phyloP scores from a whole-genome alignment of 37 sponge, comb jelly and placozoan genomes.

The Lycopodina hypogea region DNA sequence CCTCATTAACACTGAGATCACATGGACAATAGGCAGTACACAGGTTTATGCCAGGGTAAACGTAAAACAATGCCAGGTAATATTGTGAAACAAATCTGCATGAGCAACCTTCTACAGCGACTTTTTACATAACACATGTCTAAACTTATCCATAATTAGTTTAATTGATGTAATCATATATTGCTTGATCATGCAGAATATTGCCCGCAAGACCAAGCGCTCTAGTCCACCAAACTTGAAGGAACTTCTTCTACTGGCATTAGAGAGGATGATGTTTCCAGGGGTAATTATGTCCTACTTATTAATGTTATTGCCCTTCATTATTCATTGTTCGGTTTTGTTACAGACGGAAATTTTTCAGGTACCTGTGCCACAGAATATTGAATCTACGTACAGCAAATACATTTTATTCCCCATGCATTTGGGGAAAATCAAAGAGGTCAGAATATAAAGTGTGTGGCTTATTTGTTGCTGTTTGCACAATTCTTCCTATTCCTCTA shows the following conservation, averaged over 20 bases:
- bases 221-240: slow-evolving; percentile 69
- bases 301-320: too few species aligned
- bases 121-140: too few species aligned
- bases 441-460: neutral
- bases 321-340: neutral
- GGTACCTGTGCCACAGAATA: slow-evolving; percentile 68
- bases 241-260: slow-evolving; percentile 75
- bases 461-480: too few species aligned
- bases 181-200: slow-evolving; percentile 61
- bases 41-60: too few species aligned
- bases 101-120: too few species aligned
- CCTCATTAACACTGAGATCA: too few species aligned
- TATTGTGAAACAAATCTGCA: too few species aligned
- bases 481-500: too few species aligned
- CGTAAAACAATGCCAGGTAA: too few species aligned
- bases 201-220: slow-evolving; percentile 63
- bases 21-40: too few species aligned
- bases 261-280: slow-evolving; percentile 79
- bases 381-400: slow-evolving; percentile 69
- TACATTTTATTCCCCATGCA: slow-evolving; percentile 85
- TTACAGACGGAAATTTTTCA: slow-evolving; percentile 86
- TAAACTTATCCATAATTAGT: too few species aligned
- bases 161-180: too few species aligned
- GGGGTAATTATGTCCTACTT: slow-evolving; percentile 41
- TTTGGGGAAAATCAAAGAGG: slow-evolving; percentile 74